Evolutionary conservation across 2,888 invertebrate genomes (phyloP).

Genomic region (Nipponacmea schrenckii): DNA sequence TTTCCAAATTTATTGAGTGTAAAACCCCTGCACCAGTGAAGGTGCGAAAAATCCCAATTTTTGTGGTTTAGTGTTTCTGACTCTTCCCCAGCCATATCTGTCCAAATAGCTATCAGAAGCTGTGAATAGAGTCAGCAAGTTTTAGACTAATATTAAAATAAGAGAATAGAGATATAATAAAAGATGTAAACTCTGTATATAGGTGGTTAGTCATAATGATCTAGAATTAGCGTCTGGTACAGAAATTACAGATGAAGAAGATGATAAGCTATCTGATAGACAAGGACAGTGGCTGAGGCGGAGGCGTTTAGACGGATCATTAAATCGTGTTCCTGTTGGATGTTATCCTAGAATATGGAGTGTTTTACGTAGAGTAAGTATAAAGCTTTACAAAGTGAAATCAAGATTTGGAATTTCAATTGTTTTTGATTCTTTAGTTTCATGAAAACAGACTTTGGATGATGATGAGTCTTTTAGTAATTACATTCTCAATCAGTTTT

Average conservation of each 20-base stretch:
- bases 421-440: no score
- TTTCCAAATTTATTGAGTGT: no score
- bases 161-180: no score
- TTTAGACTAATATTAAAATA: no score
- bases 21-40: no score
- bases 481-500: no score
- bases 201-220: conserved; percentile 28
- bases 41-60: no score
- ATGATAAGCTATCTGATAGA: conserved; percentile 72
- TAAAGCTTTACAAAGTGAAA: not conserved
- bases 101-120: no score
- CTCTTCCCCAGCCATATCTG: no score
- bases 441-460: no score
- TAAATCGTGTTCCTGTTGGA: conserved; percentile 95
- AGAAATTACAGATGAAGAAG: conserved; percentile 32
- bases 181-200: not conserved
- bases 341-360: conserved; percentile 95
- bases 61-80: not conserved
- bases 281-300: conserved; percentile 98
- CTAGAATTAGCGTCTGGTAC: conserved; percentile 21
- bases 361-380: conserved; percentile 69
- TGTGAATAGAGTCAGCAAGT: no score
- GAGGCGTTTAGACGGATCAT: conserved; percentile 92
- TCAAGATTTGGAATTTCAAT: not conserved
- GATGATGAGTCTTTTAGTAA: no score